phyloP scores from a whole-genome alignment of 2,113 vertebrate species.

The Holacanthus passer region DNA sequence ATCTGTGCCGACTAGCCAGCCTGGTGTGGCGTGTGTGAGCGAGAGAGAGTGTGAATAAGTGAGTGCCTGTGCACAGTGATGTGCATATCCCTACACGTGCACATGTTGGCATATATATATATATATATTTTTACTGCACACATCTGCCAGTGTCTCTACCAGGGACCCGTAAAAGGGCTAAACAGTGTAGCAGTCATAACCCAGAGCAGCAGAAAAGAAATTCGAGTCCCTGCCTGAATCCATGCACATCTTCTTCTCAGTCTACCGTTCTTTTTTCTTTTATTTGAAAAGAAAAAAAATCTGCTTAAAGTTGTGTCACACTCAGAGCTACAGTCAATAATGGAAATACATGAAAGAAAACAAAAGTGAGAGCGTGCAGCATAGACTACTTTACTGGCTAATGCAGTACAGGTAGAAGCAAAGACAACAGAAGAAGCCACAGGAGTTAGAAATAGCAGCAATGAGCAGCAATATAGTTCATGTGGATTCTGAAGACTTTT shows the following conservation, averaged over 20 bases:
- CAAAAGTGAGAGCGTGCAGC: background rate
- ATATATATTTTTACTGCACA: slow-evolving; percentile 92
- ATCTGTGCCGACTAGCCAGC: slow-evolving; percentile 83
- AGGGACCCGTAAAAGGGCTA: slow-evolving; percentile 91
- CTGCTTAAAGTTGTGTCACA: slow-evolving; percentile 2
- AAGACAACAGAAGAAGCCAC: background rate
- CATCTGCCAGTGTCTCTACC: slow-evolving; percentile 92
- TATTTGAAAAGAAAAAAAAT: slow-evolving; percentile 13
- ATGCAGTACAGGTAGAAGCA: background rate
- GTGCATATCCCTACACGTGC: slow-evolving; percentile 36
- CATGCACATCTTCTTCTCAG: slow-evolving; percentile 68
- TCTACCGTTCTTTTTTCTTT: background rate
- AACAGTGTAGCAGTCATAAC: slow-evolving; percentile 89
- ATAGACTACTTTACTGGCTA: background rate
- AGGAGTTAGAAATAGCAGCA: background rate
- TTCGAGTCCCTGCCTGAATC: slow-evolving; percentile 79
- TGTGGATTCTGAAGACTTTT: background rate
- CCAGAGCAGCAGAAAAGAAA: slow-evolving; percentile 87
- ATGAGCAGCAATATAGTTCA: background rate
- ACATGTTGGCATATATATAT: slow-evolving; percentile 60
- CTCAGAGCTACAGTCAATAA: background rate
- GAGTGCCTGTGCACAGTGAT: slow-evolving; percentile 16
- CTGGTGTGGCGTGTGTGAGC: slow-evolving; percentile 16
- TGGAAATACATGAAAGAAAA: slow-evolving; percentile 4
- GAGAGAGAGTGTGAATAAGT: slow-evolving; percentile 48